Evolutionary conservation across 2,113 vertebrate species (phyloP), one percentile per base, ranked within the genome.

Genomic region (Scomber colias): DNA sequence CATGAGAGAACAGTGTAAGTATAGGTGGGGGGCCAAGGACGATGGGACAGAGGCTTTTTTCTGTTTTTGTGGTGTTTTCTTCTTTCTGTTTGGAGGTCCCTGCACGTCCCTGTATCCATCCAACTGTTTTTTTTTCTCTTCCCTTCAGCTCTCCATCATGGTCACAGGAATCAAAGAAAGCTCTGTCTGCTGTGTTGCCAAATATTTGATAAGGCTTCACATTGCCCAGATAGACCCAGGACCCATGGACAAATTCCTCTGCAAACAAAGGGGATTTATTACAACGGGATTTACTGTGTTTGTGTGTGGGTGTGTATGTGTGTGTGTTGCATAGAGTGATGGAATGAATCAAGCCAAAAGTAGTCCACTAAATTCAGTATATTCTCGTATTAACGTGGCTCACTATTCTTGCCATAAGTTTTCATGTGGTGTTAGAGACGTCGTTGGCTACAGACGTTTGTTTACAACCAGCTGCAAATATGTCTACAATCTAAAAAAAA

Each of bases 201-300:
- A 89, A 86, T 84, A 81, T 85, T 83, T 81, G 81, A 88, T 87
- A 80, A 82, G 73, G 59, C 65, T 55, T 80, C 77, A 75, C 79
- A 64, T 70, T 45, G 56, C 59, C 70, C 60, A 75, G 57, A 81
- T 60, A 82, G 81, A 81, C 81, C 69, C 65, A 56, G 67, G 64
- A 85, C 70, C 71, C 24, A 14, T 76, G 59, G 85, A 89, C 67
- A 85, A 78, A 88, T 85, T 89, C 84, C 63, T 79, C 31, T 0
- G 54, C 51, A 57, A 79, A 83, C 82, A 85, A 81, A 71, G 27
- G 53, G 67, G 19, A 83, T 85, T 90, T 89, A 86, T 83, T 84
- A 66, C 60, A 74, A 30, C 51, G 79, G 71, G 62, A 84, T 75
- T 80, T 77, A 46, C 48, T 65, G 14, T 51, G 66, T 49, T 60